Conservation (phyloP, 2,797 vertebrate genomes). For the Chaetophractus vellerosus region DNA sequence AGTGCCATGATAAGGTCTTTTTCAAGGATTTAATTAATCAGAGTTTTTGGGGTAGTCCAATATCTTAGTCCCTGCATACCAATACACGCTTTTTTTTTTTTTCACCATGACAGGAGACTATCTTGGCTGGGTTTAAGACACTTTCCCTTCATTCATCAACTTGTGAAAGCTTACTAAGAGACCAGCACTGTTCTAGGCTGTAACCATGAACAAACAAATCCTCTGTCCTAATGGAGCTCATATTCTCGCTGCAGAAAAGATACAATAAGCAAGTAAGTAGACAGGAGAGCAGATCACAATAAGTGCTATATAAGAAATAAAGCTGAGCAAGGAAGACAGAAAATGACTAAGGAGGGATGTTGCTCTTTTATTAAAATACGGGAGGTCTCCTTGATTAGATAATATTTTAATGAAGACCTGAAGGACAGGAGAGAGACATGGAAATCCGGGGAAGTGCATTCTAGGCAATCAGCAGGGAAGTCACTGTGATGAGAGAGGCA, state of each 20-base stretch:
- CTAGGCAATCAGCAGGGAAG: not conserved
- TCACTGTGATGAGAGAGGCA: not conserved
- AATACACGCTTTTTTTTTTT: not conserved
- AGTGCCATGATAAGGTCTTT: not conserved
- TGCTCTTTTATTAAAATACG: conserved; percentile 56
- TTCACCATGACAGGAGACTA: not conserved
- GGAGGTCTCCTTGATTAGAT: not conserved
- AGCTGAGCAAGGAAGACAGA: not conserved
- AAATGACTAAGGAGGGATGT: not conserved
- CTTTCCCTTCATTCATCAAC: conserved; percentile 16
- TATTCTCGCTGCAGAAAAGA: not conserved
- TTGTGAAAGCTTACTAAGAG: not conserved
- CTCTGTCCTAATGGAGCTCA: not conserved
- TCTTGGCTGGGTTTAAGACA: not conserved
- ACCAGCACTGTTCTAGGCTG: not conserved
- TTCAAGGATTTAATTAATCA: not conserved
- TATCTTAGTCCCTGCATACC: not conserved
- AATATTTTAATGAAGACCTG: conserved; percentile 23
- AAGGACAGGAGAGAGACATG: not conserved
- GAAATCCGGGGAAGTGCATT: not conserved
- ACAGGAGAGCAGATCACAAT: not conserved
- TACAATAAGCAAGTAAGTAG: not conserved
- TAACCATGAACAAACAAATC: not conserved
- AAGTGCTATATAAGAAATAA: conserved; percentile 6
- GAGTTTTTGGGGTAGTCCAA: not conserved